Evolutionary conservation across 2,113 vertebrate species (phyloP), one percentile per base, ranked within the genome.

Genomic region (Formicarius rufipectus): DNA sequence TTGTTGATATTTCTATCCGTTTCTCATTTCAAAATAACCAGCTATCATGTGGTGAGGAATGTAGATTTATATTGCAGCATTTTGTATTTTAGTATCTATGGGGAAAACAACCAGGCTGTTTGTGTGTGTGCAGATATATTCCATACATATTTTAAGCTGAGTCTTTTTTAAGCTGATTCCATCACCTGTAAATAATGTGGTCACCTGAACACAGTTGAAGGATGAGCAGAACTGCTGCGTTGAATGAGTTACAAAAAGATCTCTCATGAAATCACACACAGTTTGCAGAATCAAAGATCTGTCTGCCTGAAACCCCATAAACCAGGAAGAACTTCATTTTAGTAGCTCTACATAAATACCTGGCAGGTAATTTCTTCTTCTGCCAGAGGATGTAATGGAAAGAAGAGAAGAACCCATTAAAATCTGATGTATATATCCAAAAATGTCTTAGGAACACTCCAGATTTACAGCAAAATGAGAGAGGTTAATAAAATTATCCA

Each of bases 11-110:
- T 89, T 78, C 68, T 69, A 45, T 89, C 59, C 20, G 67, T 67
- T 92, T 95, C 91, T 91, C 67, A 31, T 76, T 92, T 92, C 56
- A 93, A 62, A 97, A 94, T 82, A 93, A 67, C 72, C 66, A 49
- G 11, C 15, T 83, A 19, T 77, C 60, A n/a, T 62, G 10, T 45
- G 67, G n/a, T 93, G 19, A 50, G 58, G 10, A 74, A 69, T 74
- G 59, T 74, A 84, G 73, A 78, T 52, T 58, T 72, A 37, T 71
- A 67, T 27, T 47, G 55, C 15, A 52, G 19, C 20, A 21, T 71
- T 92, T 56, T 80, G 9, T 74, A 18, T 78, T 5, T 3, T 8
- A 44, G 3, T 22, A 20, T 84, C 52, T 31, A 20, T 12, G 4
- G 10, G 30, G 35, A 50, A 84, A 92, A 83, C 0, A 0, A 37